Conservation (phyloP, 2,888 invertebrate species). For the Anthoptus insignis region DNA sequence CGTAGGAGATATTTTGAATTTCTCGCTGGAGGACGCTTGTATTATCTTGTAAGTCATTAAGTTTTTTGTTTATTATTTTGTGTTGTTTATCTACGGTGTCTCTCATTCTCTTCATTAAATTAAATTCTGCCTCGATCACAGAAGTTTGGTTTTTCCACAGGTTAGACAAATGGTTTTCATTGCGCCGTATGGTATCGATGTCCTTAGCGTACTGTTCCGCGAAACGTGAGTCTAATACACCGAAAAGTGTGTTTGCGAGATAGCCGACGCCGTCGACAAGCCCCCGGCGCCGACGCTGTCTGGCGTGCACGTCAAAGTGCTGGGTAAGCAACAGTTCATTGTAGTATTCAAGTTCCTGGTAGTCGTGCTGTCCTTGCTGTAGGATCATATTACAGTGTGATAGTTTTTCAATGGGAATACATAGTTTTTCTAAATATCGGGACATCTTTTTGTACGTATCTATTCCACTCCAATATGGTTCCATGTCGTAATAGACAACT, state of each 20-base stretch:
- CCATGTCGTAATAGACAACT: too few species aligned
- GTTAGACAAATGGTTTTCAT: background rate
- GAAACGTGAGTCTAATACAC: background rate
- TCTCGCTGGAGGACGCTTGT: background rate
- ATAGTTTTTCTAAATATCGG: too few species aligned
- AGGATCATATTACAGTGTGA: too few species aligned
- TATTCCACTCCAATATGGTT: too few species aligned
- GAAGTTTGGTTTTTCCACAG: background rate
- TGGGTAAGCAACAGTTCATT: too few species aligned
- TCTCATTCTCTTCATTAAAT: background rate
- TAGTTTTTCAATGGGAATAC: too few species aligned
- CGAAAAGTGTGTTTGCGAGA: background rate
- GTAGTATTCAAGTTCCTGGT: too few species aligned
- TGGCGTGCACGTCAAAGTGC: too few species aligned
- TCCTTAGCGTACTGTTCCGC: background rate
- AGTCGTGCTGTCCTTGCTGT: too few species aligned
- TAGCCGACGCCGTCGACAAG: background rate
- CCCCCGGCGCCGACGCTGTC: too few species aligned
- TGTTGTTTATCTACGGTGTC: background rate
- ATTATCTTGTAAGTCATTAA: background rate
- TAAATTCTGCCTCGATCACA: background rate
- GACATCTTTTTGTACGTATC: too few species aligned
- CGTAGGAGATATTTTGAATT: background rate
- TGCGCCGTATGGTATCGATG: background rate
- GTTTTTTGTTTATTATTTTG: background rate